Conservation (phyloP, 1,140 invertebrate genomes). For the Myzus persicae region DNA sequence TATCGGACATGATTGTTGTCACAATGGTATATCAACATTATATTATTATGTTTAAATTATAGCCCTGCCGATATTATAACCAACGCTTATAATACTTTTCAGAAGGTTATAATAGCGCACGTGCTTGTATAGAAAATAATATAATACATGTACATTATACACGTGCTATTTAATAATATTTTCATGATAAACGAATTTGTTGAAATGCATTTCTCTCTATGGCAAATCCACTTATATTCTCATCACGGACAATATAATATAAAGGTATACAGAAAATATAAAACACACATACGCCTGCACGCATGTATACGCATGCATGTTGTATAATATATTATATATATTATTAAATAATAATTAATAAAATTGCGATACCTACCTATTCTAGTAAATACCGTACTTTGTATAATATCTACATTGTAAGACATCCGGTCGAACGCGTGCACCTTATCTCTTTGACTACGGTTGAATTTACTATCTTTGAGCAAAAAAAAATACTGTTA, state of each 20-base stretch:
- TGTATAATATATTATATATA: background rate
- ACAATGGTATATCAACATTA: background rate
- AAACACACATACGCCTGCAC: background rate
- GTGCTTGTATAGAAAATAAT: background rate
- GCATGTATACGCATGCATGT: background rate
- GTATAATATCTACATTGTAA: background rate
- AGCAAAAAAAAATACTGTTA: background rate
- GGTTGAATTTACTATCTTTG: background rate
- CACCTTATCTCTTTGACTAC: background rate
- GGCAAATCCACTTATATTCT: background rate
- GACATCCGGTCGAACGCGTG: background rate
- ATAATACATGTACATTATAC: background rate
- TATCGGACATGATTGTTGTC: background rate
- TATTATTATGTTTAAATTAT: background rate
- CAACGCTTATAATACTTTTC: background rate
- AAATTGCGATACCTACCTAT: background rate
- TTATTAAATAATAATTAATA: background rate
- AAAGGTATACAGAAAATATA: background rate
- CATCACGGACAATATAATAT: background rate
- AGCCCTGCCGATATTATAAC: background rate
- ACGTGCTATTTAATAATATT: background rate
- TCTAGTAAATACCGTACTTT: background rate
- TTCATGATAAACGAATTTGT: background rate
- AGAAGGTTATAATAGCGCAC: background rate
- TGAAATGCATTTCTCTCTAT: background rate